Conservation (phyloP, 1,140 invertebrate genomes). For the Campoletis sonorensis region DNA sequence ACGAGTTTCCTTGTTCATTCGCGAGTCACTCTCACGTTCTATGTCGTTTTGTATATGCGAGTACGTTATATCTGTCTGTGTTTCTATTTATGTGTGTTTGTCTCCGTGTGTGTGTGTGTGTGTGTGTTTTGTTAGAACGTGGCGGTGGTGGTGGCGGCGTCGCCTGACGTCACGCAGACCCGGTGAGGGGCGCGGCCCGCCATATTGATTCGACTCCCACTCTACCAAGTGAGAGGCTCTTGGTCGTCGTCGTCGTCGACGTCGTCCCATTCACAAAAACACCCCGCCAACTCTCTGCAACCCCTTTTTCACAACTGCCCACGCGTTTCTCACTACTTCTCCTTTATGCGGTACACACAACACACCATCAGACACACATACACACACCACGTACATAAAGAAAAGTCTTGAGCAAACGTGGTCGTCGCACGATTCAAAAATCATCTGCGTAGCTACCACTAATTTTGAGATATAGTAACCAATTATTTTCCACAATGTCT, state of each 20-base stretch:
- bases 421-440: not conserved
- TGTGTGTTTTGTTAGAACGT: constrained; percentile 47
- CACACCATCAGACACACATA: not conserved
- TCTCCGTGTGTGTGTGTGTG: constrained; percentile 14
- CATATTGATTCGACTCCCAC: constrained; percentile 67
- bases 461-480: no score
- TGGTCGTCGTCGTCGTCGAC: constrained; percentile 55
- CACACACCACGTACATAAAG: no score
- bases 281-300: constrained; percentile 56
- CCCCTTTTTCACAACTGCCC: constrained; percentile 52
- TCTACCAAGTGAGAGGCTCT: constrained; percentile 42
- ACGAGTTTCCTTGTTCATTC: not conserved
- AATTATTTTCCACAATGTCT: no score
- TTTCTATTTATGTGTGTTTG: no score
- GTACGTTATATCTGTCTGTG: no score
- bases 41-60: not conserved
- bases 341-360: not conserved
- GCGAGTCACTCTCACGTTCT: not conserved
- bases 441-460: not conserved
- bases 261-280: constrained; percentile 69
- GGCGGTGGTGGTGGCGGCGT: constrained; percentile 40
- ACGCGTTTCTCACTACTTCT: constrained; percentile 52
- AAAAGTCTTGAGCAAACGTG: not conserved
- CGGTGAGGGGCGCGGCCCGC: constrained; percentile 66
- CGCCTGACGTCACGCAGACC: constrained; percentile 62